Evolutionary conservation across 2,797 vertebrate species (phyloP).

Genomic region (Eulemur mongoz): DNA sequence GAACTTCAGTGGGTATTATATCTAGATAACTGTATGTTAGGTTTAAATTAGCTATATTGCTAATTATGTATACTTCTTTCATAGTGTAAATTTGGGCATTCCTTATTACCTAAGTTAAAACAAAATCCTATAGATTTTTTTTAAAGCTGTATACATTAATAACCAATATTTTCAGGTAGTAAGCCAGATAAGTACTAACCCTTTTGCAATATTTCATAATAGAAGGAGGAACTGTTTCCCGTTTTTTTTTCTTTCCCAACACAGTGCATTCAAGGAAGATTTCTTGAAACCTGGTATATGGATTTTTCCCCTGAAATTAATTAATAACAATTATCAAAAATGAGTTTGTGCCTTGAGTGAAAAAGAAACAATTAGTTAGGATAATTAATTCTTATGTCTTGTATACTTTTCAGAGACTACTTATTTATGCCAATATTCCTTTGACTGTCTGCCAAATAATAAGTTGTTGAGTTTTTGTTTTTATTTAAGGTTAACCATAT

Average conservation of each 20-base stretch:
- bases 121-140: neutral
- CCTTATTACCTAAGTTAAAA: neutral
- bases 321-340: constrained; percentile 61
- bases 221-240: neutral
- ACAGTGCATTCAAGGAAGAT: neutral
- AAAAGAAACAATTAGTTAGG: constrained; percentile 44
- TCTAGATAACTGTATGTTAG: neutral
- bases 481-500: constrained; percentile 74
- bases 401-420: constrained; percentile 74
- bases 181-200: neutral
- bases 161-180: neutral
- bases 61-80: neutral
- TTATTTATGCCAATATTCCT: constrained; percentile 80
- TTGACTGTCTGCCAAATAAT: constrained; percentile 78
- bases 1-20: neutral
- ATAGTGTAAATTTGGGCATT: neutral
- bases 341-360: constrained; percentile 21
- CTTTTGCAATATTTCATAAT: neutral
- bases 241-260: neutral
- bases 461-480: constrained; percentile 60
- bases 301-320: constrained; percentile 44
- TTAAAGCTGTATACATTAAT: neutral
- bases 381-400: constrained; percentile 79
- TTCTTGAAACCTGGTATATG: neutral
- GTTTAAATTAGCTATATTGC: neutral